Conservation (phyloP, 2,888 invertebrate genomes). For the Lepidochrysops patricia region DNA sequence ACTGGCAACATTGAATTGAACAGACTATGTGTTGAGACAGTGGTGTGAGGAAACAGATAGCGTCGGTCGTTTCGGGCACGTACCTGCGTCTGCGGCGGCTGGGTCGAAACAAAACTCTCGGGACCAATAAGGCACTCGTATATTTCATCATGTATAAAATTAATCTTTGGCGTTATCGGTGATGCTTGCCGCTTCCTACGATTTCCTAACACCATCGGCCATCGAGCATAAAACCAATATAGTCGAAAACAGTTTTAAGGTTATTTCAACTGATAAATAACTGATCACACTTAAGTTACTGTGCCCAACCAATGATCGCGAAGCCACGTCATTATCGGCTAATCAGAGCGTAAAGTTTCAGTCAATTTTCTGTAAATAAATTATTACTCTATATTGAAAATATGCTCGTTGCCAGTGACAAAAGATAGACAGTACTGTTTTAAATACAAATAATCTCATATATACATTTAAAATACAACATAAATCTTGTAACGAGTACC, state of each 20-base stretch:
- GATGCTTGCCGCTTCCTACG: background rate
- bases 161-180: slow-evolving; percentile 61
- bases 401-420: no score
- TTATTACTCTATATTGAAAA: no score
- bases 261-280: no score
- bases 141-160: slow-evolving; percentile 65
- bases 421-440: background rate
- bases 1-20: background rate
- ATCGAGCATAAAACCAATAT: no score
- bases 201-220: background rate
- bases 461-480: no score
- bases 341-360: no score
- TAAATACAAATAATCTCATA: background rate
- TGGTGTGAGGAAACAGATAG: slow-evolving; percentile 42
- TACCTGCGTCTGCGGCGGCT: slow-evolving; percentile 62
- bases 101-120: slow-evolving; percentile 64
- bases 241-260: no score
- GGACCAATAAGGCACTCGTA: slow-evolving; percentile 74
- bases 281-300: no score
- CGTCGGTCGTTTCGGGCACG: slow-evolving; percentile 74
- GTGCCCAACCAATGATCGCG: no score
- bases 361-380: no score
- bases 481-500: no score
- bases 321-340: no score
- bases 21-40: background rate